Evolutionary conservation across 2,888 invertebrate species (phyloP).

Genomic region (Liodrosophila aerea): DNA sequence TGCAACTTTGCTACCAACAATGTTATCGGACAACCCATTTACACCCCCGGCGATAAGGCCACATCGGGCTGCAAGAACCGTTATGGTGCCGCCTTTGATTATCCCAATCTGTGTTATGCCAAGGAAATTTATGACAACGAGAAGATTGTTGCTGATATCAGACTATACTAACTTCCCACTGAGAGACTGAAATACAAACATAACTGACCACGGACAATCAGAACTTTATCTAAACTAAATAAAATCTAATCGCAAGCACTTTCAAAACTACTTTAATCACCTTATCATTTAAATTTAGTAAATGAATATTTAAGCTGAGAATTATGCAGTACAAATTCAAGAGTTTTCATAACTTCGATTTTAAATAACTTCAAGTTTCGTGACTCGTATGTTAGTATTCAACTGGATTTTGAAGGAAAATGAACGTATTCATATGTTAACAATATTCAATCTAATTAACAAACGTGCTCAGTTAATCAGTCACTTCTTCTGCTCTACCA

Average conservation of each 20-base stretch:
- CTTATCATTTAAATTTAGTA: background rate
- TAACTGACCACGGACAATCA: too few relatives aligned
- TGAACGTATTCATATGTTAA: too few relatives aligned
- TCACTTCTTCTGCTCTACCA: constrained; percentile 2
- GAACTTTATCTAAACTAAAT: background rate
- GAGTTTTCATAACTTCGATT: too few relatives aligned
- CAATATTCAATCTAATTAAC: too few relatives aligned
- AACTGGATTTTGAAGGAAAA: too few relatives aligned
- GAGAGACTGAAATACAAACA: too few relatives aligned
- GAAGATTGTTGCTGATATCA: constrained; percentile 29
- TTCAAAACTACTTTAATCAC: background rate
- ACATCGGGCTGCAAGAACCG: constrained; percentile 31
- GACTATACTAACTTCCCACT: constrained; percentile 3
- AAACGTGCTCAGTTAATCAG: background rate
- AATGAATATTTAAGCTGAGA: background rate
- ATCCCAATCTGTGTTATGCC: constrained; percentile 54
- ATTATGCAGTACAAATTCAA: background rate
- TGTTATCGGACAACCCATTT: constrained; percentile 28
- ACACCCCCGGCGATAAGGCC: constrained; percentile 28
- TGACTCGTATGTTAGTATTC: too few relatives aligned
- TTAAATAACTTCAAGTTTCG: too few relatives aligned
- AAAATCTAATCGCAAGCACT: constrained; percentile 1
- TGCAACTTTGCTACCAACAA: constrained; percentile 32
- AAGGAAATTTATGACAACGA: constrained; percentile 54
- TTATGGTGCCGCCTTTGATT: constrained; percentile 45